A percentile compares a stretch with the other conserved stretches of the same genome.
These are phyloP conservation scores for Muscidifurax raptorellus DNA, from an alignment of 1,140 invertebrate species.

Conservation along the genomic window DNA sequence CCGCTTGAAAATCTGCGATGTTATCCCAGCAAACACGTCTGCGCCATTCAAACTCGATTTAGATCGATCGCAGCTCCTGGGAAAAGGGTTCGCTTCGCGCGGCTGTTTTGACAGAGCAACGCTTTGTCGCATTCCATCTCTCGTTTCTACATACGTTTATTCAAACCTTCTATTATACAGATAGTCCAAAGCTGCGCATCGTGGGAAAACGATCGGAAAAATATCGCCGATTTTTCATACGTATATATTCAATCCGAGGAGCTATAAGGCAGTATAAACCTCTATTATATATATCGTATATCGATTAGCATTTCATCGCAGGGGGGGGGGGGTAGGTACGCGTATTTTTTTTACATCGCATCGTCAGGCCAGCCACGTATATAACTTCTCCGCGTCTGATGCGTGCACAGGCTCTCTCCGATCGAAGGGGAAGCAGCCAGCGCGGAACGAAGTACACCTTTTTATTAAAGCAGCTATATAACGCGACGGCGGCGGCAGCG, in stretches of 20 bases:
- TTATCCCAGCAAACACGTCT: constrained; percentile 68
- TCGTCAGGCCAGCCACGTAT: constrained; percentile 24
- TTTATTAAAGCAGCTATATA: constrained; percentile 54
- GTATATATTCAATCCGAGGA: no score
- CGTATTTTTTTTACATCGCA: constrained; percentile 22
- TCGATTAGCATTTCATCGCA: background rate
- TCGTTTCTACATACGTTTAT: background rate
- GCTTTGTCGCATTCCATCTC: constrained; percentile 54
- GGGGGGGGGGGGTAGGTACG: no score
- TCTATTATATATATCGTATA: constrained; percentile 26
- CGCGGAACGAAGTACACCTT: constrained; percentile 24
- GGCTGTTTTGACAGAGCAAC: constrained; percentile 65
- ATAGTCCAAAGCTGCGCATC: background rate
- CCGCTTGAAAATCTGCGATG: background rate
- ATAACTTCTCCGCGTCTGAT: background rate
- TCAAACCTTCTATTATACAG: background rate
- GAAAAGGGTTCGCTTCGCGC: constrained; percentile 37
- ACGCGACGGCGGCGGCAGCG: background rate
- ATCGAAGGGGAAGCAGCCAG: background rate
- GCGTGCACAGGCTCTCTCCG: no score
- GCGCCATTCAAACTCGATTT: background rate
- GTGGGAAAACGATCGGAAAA: background rate
- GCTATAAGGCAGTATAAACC: no score
- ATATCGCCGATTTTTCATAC: background rate
- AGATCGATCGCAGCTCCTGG: constrained; percentile 47